Conservation (phyloP, 2,113 vertebrate genomes). For the Ctenomys sociabilis region DNA sequence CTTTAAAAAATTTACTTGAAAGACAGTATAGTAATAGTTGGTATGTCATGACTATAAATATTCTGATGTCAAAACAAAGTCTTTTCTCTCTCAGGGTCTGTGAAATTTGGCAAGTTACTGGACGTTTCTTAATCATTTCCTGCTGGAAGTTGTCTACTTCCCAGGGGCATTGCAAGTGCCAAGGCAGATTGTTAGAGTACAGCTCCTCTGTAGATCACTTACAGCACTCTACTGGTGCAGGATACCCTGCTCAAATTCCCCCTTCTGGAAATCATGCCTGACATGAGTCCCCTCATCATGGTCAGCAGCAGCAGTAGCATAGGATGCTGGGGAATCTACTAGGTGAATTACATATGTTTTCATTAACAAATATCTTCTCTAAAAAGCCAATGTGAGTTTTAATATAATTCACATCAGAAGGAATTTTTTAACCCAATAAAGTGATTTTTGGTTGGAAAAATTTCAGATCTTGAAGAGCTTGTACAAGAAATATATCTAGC, state of each 20-base stretch:
- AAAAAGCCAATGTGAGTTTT: background rate
- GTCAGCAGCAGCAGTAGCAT: background rate
- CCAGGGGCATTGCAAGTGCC: background rate
- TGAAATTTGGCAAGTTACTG: background rate
- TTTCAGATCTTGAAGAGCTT: constrained; percentile 3
- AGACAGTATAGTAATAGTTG: too few species aligned
- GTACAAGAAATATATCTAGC: background rate
- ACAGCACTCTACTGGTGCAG: background rate
- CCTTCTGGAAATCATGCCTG: background rate
- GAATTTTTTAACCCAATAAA: background rate
- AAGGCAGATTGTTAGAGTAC: too few species aligned
- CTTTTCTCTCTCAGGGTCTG: background rate
- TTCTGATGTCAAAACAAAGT: background rate
- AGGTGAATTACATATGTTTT: background rate
- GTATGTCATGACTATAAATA: too few species aligned
- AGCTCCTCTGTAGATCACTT: background rate
- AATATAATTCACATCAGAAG: background rate
- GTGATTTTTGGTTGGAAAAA: background rate
- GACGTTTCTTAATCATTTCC: background rate
- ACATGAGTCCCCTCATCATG: background rate
- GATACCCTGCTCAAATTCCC: background rate
- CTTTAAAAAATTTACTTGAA: too few species aligned
- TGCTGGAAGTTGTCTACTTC: background rate
- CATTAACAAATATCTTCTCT: constrained; percentile 22
- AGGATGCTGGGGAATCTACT: background rate